These are phyloP conservation scores for Drosophila ustulata DNA, from an alignment of 2,888 invertebrate species.

Conservation along the genomic window DNA sequence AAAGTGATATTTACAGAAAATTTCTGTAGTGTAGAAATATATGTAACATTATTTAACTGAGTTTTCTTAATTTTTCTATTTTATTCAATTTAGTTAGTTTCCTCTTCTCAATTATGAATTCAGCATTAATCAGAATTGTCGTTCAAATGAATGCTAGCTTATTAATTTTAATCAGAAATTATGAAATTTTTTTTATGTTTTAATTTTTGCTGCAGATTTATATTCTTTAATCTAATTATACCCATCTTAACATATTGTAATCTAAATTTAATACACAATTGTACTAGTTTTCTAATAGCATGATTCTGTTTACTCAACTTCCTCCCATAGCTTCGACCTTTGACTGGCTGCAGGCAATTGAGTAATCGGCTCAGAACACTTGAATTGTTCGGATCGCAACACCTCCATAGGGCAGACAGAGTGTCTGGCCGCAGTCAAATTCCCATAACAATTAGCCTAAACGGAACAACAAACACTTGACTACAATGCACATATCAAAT, in stretches of 20 bases:
- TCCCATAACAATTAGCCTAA: slow-evolving; percentile 82
- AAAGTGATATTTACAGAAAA: too few relatives aligned
- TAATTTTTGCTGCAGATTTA: not conserved
- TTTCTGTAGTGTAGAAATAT: too few relatives aligned
- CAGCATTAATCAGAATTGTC: not conserved
- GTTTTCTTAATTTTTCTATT: too few relatives aligned
- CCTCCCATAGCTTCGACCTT: not conserved
- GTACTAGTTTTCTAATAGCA: not conserved
- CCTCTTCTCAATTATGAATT: too few relatives aligned
- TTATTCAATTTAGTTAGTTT: too few relatives aligned
- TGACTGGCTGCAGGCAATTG: slow-evolving; percentile 40
- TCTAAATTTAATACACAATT: not conserved
- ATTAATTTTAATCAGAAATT: not conserved
- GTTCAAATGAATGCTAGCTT: not conserved
- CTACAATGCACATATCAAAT: slow-evolving; percentile 77
- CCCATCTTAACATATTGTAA: not conserved
- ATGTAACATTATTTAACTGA: too few relatives aligned
- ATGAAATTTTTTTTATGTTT: not conserved
- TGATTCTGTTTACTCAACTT: not conserved
- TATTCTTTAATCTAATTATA: not conserved
- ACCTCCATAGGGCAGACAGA: slow-evolving; percentile 15
- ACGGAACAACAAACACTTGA: slow-evolving; percentile 80
- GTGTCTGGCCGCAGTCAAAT: slow-evolving; percentile 55
- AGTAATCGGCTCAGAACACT: slow-evolving; percentile 31
- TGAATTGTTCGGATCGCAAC: slow-evolving; percentile 1